Evolutionary conservation across 2,888 invertebrate genomes (phyloP), one percentile per base, ranked within the genome.

Genomic region (Agrilus biguttatus): DNA sequence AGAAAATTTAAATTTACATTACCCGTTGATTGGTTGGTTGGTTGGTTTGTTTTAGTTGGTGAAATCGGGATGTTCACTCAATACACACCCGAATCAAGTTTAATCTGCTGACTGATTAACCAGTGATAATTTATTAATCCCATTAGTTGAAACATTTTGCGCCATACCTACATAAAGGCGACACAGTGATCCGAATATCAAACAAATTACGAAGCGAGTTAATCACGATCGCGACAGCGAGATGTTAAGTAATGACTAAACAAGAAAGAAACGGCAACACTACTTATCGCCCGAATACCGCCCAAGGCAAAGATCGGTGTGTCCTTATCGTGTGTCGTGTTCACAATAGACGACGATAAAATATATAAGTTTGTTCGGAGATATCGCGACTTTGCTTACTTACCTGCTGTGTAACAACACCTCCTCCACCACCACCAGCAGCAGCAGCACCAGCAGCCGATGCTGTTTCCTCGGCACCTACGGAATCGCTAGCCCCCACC

Each of bases 401-500:
- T 45, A 51, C 50, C 50, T 50, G 49, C 10, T 28, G 28, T 28
- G 28, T 5, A 19, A 19, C 19, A 19, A 5, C 23, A 23, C 6
- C 23, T 6, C 6, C 23, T 5, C 23, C 23, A 5, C 41, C 36
- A 8, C 41, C 21, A n/a, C 23, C 12, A 19, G 6, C 8, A 28
- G 10, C 8, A 28, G 10, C 28, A 28, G 28, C 28, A 28, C 17
- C 34, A 13, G 38, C 12, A 14, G 41, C 39, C 6, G 41, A 40
- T 36, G 55, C 58, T 44, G 60, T 62, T 45, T 64, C 64, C 50
- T 63, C 65, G 51, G 66, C 67, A 52, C 63, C 64, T 48, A 62
- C 60, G 61, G 74, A 69, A 61, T 83, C 83, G 64, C 78, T 78
- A 58, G 77, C 79, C 47, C 83, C 83, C 56, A 83, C 83, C 61